A percentile compares a stretch with the other conserved stretches of the same genome.
phyloP scores from a whole-genome alignment of 2,797 vertebrate species.

The Hybognathus amarus region DNA sequence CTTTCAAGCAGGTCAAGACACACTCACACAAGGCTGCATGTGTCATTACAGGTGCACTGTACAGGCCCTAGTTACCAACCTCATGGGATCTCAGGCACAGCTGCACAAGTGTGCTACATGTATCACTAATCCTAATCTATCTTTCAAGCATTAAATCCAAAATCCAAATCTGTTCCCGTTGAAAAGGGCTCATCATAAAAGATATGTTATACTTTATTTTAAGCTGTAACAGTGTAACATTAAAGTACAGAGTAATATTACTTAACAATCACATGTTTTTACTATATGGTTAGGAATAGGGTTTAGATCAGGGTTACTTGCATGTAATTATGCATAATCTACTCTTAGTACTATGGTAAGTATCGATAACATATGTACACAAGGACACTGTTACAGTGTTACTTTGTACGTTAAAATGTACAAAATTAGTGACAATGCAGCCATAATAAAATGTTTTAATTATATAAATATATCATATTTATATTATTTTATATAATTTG shows the following conservation, averaged over 20 bases:
- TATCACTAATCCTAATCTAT: slow-evolving; percentile 13
- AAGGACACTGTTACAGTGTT: background rate
- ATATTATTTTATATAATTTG: too few species aligned
- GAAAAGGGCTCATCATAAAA: slow-evolving; percentile 6
- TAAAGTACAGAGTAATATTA: background rate
- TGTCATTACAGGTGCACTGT: slow-evolving; percentile 40
- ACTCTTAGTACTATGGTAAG: background rate
- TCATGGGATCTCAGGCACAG: slow-evolving; percentile 24
- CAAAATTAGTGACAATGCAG: background rate
- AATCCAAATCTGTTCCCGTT: slow-evolving; percentile 16
- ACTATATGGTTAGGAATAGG: background rate
- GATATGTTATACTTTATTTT: background rate
- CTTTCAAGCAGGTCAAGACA: slow-evolving; percentile 24
- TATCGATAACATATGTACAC: background rate
- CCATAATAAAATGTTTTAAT: background rate
- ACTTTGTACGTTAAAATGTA: background rate
- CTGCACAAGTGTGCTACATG: slow-evolving; percentile 21
- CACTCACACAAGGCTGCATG: slow-evolving; percentile 18
- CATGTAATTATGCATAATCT: background rate
- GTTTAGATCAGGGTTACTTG: background rate
- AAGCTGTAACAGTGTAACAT: background rate
- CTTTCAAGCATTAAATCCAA: slow-evolving; percentile 23
- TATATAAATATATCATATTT: background rate
- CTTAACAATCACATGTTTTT: background rate
- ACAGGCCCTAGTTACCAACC: slow-evolving; percentile 45